Evolutionary conservation across 2,888 invertebrate species (phyloP), one percentile per base, ranked within the genome.

Genomic region (Julus scanicus): DNA sequence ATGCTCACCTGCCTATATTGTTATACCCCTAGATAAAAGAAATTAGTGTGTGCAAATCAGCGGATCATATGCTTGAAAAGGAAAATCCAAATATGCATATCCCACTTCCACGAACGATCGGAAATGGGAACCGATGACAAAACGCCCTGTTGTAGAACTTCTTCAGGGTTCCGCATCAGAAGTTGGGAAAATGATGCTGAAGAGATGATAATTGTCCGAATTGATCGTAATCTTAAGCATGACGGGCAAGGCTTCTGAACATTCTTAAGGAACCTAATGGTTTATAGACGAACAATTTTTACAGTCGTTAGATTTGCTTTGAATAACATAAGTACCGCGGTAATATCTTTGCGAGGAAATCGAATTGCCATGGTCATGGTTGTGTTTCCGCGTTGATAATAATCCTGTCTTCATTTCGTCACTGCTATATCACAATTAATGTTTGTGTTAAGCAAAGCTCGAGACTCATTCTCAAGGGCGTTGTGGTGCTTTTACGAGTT

Each of bases 271-370:
- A 71, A 29, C 71, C 29, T 11, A 20, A 71, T 71, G 71, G 71
- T 71, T 71, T 71, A 71, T 29, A 29, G 29, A n/a, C n/a, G 9
- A 8, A n/a, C 71, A 71, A 71, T n/a, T 71, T 71, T 71, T 17
- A 29, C 20, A 29, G 29, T 71, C 71, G 29, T 71, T 71, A 71
- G 71, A 71, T 71, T 71, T 71, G 71, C 71, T 71, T 71, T 71
- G 71, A 20, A 71, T 71, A 71, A 29, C 71, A 1, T 71, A 71
- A 71, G 29, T n/a, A 29, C 5, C 71, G 71, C 71, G 20, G 71
- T 71, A 71, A n/a, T n/a, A 71, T 71, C 71, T 71, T 71, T 6
- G 71, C 71, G n/a, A 20, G 71, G 71, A 71, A 71, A 71, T 71
- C 71, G 71, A 71, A 71, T 71, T 29, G 71, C 71, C 44, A 71